Evolutionary conservation across 1,140 invertebrate species (phyloP), one percentile per base, ranked within the genome.

Genomic region (Diorhabda elongata): DNA sequence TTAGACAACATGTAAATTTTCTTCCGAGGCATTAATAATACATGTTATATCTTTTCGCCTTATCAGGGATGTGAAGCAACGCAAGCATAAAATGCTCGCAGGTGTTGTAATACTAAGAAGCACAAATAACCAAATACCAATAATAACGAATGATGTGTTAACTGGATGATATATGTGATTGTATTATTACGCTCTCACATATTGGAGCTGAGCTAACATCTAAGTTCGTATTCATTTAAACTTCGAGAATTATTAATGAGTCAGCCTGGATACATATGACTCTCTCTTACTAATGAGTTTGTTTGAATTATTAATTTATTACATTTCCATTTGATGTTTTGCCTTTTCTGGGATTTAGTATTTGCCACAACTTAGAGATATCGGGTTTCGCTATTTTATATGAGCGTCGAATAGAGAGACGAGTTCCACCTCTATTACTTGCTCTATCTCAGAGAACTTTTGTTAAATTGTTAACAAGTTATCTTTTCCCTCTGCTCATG

Each of bases 221-320:
- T 71, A 76, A 77, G 70, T 77, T 77, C 68, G 75, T 72, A 78
- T 78, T 78, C 77, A 76, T 79, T 79, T 77, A 78, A 78, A 79
- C 75, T 78, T 79, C 26, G 73, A 66, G 76, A 78, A 78, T 79
- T 77, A 78, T 79, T 79, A 79, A 78, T 78, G 77, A 79, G 77
- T 71, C 74, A 76, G 75, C 71, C 73, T 73, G 75, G 74, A 77
- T 77, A 77, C 74, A 74, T 77, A 74, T 73, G 69, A 69, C 70
- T 44, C 69, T 70, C 73, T 74, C 71, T 74, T 69, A 66, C 75
- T 77, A 77, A 78, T 76, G 77, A 78, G 71, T 78, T 75, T 77
- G 74, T 75, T 74, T 77, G 75, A 77, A 75, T 77, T 76, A 77
- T 77, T 78, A 78, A 78, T 78, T 78, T 76, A 76, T 74, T 73